These are phyloP conservation scores for Pristionchus entomophagus DNA, from an alignment of 2,888 invertebrate genomes.

Conservation along the genomic window DNA sequence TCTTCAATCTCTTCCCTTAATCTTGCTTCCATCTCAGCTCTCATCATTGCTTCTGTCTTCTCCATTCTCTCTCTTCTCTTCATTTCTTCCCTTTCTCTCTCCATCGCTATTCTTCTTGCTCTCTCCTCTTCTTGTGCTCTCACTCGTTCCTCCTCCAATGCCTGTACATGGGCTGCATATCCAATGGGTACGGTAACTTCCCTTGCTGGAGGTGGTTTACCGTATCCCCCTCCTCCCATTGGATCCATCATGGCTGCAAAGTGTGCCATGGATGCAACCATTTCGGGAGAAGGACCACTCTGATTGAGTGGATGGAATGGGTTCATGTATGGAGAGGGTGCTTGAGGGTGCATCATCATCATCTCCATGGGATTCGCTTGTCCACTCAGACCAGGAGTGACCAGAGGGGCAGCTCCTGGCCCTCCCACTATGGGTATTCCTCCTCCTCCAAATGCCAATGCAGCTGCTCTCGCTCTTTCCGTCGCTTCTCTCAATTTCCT, in stretches of 20 bases:
- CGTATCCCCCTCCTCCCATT: slow-evolving; percentile 20
- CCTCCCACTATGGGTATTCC: slow-evolving; percentile 37
- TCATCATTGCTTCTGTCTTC: background rate
- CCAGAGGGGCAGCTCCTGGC: slow-evolving; percentile 21
- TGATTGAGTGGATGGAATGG: slow-evolving; percentile 14
- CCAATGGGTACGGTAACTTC: slow-evolving; percentile 6
- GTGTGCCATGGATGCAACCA: slow-evolving; percentile 1
- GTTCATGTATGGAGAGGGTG: background rate
- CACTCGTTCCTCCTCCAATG: slow-evolving; percentile 7
- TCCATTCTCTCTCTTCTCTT: background rate
- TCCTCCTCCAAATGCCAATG: slow-evolving; percentile 43
- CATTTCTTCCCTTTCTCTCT: background rate
- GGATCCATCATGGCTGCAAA: slow-evolving; percentile 28
- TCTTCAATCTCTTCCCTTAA: slow-evolving; percentile 31
- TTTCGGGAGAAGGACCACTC: slow-evolving; percentile 1
- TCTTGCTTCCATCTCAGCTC: slow-evolving; percentile 39
- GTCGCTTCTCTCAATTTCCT: slow-evolving; percentile 18
- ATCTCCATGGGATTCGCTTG: background rate
- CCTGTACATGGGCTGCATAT: slow-evolving; percentile 2
- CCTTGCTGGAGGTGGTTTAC: background rate
- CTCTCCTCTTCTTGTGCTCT: background rate
- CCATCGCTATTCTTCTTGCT: background rate
- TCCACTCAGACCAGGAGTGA: slow-evolving; percentile 28
- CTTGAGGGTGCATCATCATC: background rate
- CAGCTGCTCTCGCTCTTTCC: slow-evolving; percentile 6